Percentiles rank a stretch among this genome's conserved stretches.
These are phyloP conservation scores for Lycophotia porphyrea DNA, from an alignment of 2,888 invertebrate genomes.

Conservation along the genomic window DNA sequence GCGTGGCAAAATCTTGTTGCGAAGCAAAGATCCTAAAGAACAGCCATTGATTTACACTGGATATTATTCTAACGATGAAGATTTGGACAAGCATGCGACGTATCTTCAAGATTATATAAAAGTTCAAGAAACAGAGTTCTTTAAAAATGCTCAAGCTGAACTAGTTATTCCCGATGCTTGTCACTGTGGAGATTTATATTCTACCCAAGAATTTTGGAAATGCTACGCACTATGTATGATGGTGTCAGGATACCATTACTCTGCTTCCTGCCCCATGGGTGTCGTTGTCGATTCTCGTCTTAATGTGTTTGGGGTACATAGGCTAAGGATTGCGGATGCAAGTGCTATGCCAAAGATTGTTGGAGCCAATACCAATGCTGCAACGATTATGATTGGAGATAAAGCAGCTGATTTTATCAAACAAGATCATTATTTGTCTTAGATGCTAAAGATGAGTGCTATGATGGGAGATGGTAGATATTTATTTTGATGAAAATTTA, in stretches of 20 bases:
- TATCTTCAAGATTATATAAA: slow-evolving; percentile 76
- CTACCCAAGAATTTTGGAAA: slow-evolving; percentile 91
- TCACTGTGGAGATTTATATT: slow-evolving; percentile 54
- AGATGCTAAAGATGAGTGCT: background rate
- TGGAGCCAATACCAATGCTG: slow-evolving; percentile 93
- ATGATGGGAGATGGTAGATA: too few relatives aligned
- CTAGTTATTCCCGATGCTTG: slow-evolving; percentile 65
- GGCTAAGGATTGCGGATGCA: slow-evolving; percentile 92
- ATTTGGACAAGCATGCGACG: slow-evolving; percentile 81
- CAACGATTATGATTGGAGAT: slow-evolving; percentile 94
- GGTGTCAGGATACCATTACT: slow-evolving; percentile 92
- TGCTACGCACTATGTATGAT: slow-evolving; percentile 91
- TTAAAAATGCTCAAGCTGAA: slow-evolving; percentile 74
- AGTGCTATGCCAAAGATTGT: slow-evolving; percentile 93
- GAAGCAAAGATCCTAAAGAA: slow-evolving; percentile 87
- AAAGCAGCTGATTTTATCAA: slow-evolving; percentile 78
- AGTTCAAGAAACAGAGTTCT: slow-evolving; percentile 80
- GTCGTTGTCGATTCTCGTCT: slow-evolving; percentile 92
- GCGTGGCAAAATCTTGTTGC: slow-evolving; percentile 88
- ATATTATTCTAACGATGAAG: slow-evolving; percentile 88
- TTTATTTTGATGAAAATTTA: background rate
- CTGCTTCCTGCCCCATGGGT: slow-evolving; percentile 93
- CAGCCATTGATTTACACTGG: slow-evolving; percentile 90
- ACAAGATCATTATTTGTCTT: slow-evolving; percentile 40
- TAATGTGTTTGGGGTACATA: slow-evolving; percentile 91